Evolutionary conservation across 2,113 vertebrate genomes (phyloP).

Genomic region (Donacobius atricapilla): DNA sequence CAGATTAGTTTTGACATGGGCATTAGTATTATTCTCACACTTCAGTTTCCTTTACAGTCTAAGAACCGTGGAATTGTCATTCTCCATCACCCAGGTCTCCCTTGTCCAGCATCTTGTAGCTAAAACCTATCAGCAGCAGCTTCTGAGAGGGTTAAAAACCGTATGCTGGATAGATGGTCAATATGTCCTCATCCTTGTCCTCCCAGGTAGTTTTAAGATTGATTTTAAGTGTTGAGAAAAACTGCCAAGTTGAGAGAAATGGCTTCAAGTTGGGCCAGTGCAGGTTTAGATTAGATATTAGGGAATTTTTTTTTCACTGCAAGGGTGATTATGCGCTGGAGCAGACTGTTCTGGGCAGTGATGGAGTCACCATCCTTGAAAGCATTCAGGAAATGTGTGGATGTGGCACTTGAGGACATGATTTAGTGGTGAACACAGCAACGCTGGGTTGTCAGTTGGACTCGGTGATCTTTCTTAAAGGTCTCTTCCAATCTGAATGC

Average conservation of each 20-base stretch:
- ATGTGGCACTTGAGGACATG: not conserved
- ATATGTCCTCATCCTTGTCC: not conserved
- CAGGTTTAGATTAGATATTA: not conserved
- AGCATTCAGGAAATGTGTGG: not conserved
- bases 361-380: not conserved
- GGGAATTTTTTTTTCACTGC: not conserved
- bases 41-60: not conserved
- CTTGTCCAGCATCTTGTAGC: not conserved
- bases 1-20: not conserved
- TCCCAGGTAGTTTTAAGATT: not conserved
- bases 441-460: not conserved
- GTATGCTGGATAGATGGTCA: not conserved
- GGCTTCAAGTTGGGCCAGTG: not conserved
- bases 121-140: not conserved
- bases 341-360: not conserved
- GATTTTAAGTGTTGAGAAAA: not conserved
- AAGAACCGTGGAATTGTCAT: not conserved
- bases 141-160: not conserved
- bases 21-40: not conserved
- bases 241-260: not conserved
- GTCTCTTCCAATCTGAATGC: not conserved
- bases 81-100: not conserved
- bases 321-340: not conserved
- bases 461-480: not conserved
- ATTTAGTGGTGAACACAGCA: not conserved